Base-by-base conservation (phyloP, 2,888 invertebrate genomes). In the Pseudococcus viburni region DNA sequence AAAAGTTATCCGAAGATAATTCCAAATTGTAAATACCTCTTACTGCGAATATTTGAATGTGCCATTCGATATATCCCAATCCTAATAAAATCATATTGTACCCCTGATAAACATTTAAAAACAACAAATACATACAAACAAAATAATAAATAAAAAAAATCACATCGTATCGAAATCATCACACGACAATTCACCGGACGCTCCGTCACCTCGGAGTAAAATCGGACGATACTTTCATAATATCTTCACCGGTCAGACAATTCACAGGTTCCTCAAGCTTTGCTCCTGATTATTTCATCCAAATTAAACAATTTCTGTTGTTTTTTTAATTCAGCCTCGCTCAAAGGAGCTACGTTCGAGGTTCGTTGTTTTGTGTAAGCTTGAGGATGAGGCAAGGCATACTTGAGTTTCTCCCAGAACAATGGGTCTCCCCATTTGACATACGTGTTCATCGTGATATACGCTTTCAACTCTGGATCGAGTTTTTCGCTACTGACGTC, bases 341-440 rank as follows among this genome's bases (percentile, higher is more conserved):
- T 73, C 15, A 73, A 33, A 15, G 73, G 73, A 15, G 73, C 73
- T 5, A 73, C 73, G 17, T 73, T 73, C 0, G 73, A 33, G 15
- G 26, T 39, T 17, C 73, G 73, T 73, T 73, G 73, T 17, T 73
- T 73, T 4, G 33, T 73, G 7, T 73, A 73, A 73, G 33, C 39
- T 73, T 73, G 73, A 73, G 92, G 92, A 91, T 95, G 95, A 0
- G 95, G 95, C 91, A 96, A 92, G 0, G 96, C 96, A 91, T 95
- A 95, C 55, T 94, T 93, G 86, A 97, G 92, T 91, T 95, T 95
- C 89, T 95, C 93, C 96, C 96, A 96, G 92, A 96, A 96, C 94
- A 94, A 95, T 9, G 95, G 94, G 91, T 96, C 96, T 15, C 94
- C 95, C 95, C 96, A 96, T 90, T 95, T 94, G 51, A 96, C 93